Evolutionary conservation across 1,140 invertebrate genomes (phyloP), one percentile per base, ranked within the genome.

Genomic region (Rhyacophila brunnea): DNA sequence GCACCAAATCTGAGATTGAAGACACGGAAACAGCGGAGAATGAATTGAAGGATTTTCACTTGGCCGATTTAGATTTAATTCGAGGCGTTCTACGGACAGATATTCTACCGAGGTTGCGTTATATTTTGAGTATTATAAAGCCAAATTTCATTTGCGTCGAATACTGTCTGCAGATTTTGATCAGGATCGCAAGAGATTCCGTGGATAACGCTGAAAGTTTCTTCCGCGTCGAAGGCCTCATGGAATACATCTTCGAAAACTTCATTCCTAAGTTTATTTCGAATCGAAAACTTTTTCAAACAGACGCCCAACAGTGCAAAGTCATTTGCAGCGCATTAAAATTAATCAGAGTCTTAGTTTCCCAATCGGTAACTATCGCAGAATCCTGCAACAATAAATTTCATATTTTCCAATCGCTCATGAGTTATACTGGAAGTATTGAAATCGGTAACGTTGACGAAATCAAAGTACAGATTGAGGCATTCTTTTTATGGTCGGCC

Each of bases 31-130:
- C 83, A n/a, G 82, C 86, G 64, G 81, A 83, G 58, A 75, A 79
- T 58, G 85, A 85, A 66, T 77, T 92, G 43, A 92, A 91, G 72
- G 93, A 96, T 80, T 64, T 60, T 36, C 58, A 60, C 48, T 72
- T 95, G 43, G 84, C 87, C 7, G 90, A 90, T 76, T 78, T 87
- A 13, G 88, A 92, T 78, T 72, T 91, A 1, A 80, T 91, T 23
- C 81, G 87, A 70, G 87, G 86, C 48, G 71, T 91, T 14, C 65
- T 91, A 7, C 80, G 91, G 63, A 91, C 91, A 50, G 86, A 92
- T 70, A 83, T 95, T 62, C 69, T 93, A 35, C 75, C 85, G 50
- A 81, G 85, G 70, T 81, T 87, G 40, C 88, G 86, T 48, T 92
- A 89, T 63, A 87, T 91, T 62, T 68, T 91, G 11, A 83, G 77